Evolutionary conservation across 2,888 invertebrate genomes (phyloP), one percentile per base, ranked within the genome.

Genomic region (Drosophila vallismaia): DNA sequence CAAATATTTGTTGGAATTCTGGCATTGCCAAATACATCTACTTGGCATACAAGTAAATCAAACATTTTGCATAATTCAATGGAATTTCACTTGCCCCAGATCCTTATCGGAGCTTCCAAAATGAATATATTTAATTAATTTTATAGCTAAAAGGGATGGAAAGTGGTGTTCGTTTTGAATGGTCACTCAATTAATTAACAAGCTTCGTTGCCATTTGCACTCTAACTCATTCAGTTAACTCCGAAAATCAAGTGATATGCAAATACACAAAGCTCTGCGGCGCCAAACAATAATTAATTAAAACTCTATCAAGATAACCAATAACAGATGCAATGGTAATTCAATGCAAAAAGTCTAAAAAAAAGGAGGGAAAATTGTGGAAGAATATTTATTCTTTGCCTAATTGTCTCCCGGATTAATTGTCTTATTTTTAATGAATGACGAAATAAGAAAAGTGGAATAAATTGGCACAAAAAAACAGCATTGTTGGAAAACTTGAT

Each of bases 41-140:
- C 62, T 66, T 12, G 57, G 54, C 66, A 36, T 19, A 19, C 24
- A 60, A 56, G 59, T 63, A 53, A 51, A 66, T 63, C 63, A 86
- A 83, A 72, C 71, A 83, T 59, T 60, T 67, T 80, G 59, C 71
- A 82, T 83, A 83, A 86, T 86, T 83, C 73, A 85, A 59, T 48
- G 52, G 33, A 50, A 44, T 58, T 68, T 42, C 29, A 31, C 44
- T 48, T 38, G 50, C 19, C 31, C 40, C 12, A 14, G 51, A 40
- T 60, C 26, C 50, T 24, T 29, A 63, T 29, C 29, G 45, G 31
- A 7, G 29, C 6, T 45, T 40, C 51, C 1, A 26, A 76, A 84
- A 84, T 72, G 74, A 75, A 73, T 54, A 74, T 62, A 79, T 74
- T 85, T 87, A 84, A 84, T 84, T 84, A 86, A 77, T 77, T 87